Base-by-base conservation (phyloP, 2,113 vertebrate genomes). In the Regulus satrapa region DNA sequence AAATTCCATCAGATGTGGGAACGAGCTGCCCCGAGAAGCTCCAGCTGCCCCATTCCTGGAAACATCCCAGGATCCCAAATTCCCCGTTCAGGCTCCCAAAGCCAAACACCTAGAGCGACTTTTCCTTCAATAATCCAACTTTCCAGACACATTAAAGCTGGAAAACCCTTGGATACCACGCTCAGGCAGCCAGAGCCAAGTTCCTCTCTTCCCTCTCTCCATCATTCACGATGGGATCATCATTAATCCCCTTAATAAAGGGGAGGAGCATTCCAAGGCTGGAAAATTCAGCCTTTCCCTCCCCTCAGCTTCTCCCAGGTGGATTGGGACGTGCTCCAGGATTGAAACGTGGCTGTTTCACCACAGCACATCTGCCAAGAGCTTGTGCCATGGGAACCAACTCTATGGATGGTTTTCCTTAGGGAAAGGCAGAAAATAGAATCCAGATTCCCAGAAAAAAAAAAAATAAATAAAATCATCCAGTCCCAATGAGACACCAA, bases 91-190 rank as follows among this genome's bases (percentile, higher is more conserved):
- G 36, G 51, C 26, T 88, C 68, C 43, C 68, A 77, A 63, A 80
- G 31, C 36, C 2, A 1, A 49, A 56, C 0, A 0, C 0, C 18
- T 2, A 6, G 59, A 72, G 51, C 23, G 36, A 19, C 20, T 68
- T 72, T 84, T 21, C 67, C 45, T 43, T 12, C 5, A 55, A 83
- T 5, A 76, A 66, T 18, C 7, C 40, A 16, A 52, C 10, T 76
- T 73, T 38, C 51, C 58, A 51, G 49, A 76, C 63, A 8, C 36
- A 2, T 25, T 9, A 21, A 48, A 41, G 51, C 48, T 74, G 86
- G 73, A 52, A 85, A 86, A 6, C 20, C 32, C 85, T n/a, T 12
- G 58, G 48, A 24, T 4, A 8, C n/a, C n/a, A n/a, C 0, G 0
- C 63, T 21, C 38, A 14, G 61, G 48, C 32, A 48, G 25, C 0